Evolutionary conservation across 2,888 invertebrate genomes (phyloP).

Genomic region (Leuctra nigra): DNA sequence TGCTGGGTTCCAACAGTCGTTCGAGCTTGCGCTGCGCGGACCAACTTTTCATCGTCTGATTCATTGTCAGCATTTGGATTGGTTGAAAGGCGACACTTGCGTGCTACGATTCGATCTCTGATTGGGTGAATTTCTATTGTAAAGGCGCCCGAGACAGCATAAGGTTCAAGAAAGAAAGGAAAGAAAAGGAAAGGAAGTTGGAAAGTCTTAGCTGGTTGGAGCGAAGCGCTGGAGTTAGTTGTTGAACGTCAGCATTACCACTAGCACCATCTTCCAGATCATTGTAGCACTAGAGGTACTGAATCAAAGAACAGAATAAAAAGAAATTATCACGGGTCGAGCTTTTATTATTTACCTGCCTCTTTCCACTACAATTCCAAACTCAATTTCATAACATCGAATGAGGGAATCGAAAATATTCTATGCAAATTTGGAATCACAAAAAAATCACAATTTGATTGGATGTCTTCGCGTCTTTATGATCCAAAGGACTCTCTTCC

Average conservation of each 20-base stretch:
- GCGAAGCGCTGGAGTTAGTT: background rate
- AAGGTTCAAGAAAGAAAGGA: too few relatives aligned
- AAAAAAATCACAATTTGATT: too few relatives aligned
- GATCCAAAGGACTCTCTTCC: too few relatives aligned
- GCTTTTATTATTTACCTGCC: too few relatives aligned
- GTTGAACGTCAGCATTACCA: background rate
- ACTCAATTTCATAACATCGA: too few relatives aligned
- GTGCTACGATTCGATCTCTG: slow-evolving; percentile 19
- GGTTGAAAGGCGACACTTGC: slow-evolving; percentile 24
- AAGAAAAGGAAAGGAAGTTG: too few relatives aligned
- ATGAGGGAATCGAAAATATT: too few relatives aligned
- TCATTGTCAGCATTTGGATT: slow-evolving; percentile 21
- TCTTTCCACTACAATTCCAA: too few relatives aligned
- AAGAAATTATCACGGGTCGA: too few relatives aligned
- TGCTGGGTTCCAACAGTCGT: background rate
- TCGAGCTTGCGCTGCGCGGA: slow-evolving; percentile 27
- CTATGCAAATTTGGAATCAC: too few relatives aligned
- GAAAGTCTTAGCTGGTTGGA: slow-evolving; percentile 1
- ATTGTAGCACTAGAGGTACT: background rate
- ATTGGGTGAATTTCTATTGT: slow-evolving; percentile 25
- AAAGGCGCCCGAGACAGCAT: background rate
- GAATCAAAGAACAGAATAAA: too few relatives aligned
- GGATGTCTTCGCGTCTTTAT: too few relatives aligned
- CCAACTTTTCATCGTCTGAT: slow-evolving; percentile 23
- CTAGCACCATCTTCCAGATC: slow-evolving; percentile 14